A percentile compares a stretch with the other conserved stretches of the same genome.
phyloP scores from a whole-genome alignment of 2,797 vertebrate genomes.

The Cyclopterus lumpus region DNA sequence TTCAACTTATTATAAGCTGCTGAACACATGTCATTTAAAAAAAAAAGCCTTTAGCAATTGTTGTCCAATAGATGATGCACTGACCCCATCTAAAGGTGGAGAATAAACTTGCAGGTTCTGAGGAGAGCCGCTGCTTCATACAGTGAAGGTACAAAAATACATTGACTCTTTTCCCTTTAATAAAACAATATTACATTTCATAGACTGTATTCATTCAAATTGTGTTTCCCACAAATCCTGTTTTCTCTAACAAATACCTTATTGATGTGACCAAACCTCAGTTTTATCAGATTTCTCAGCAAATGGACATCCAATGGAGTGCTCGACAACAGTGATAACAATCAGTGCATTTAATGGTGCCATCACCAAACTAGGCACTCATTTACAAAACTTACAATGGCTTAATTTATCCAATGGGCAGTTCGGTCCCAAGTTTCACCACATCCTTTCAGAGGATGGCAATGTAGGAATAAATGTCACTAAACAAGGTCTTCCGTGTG shows the following conservation, averaged over 20 bases:
- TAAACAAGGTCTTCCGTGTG: background rate
- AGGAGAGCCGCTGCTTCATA: background rate
- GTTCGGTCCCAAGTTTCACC: constrained; percentile 25
- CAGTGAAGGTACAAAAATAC: background rate
- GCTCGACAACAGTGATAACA: constrained; percentile 27
- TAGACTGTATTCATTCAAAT: background rate
- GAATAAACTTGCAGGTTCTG: constrained; percentile 36
- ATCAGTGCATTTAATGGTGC: constrained; percentile 51
- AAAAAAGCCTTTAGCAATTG: fast-evolving
- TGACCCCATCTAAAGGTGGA: constrained; percentile 70
- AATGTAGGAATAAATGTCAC: background rate
- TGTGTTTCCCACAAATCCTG: background rate
- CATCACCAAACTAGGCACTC: constrained; percentile 62
- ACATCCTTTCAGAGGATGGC: constrained; percentile 40
- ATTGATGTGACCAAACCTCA: constrained; percentile 14
- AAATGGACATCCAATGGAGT: constrained; percentile 18
- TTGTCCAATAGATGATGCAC: constrained; percentile 25
- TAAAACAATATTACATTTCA: background rate
- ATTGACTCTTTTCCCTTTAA: background rate
- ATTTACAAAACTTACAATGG: constrained; percentile 66
- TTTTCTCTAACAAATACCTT: constrained; percentile 9
- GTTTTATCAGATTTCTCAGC: constrained; percentile 2
- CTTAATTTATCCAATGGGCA: constrained; percentile 52
- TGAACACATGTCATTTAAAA: background rate
- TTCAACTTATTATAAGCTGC: background rate